phyloP scores from a whole-genome alignment of 1,140 invertebrate genomes.

The Lepidotrigona ventralis region DNA sequence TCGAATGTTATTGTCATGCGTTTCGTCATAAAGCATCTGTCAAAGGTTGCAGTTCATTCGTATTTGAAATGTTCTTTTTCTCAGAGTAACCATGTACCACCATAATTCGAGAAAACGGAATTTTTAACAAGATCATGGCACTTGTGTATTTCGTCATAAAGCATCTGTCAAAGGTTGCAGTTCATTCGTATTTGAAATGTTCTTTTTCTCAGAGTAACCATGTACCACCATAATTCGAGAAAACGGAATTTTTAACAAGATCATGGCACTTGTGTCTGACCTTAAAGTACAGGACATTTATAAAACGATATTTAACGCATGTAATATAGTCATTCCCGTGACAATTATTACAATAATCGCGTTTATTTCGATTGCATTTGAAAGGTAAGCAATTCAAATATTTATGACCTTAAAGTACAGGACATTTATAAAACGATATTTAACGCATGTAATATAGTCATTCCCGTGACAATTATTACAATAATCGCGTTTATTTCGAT shows the following conservation, averaged over 20 bases:
- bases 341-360: conserved; percentile 42
- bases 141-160: neutral
- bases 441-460: neutral
- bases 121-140: conserved; percentile 10
- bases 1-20: neutral
- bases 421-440: conserved; percentile 1
- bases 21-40: neutral
- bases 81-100: neutral
- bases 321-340: conserved; percentile 18
- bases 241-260: neutral
- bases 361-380: conserved; percentile 54
- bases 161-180: neutral
- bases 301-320: neutral
- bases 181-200: neutral
- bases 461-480: conserved; percentile 30
- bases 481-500: conserved; percentile 41
- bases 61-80: neutral
- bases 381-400: conserved; percentile 63
- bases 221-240: neutral
- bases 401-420: conserved; percentile 9
- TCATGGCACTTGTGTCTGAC: conserved; percentile 10
- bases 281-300: conserved; percentile 19
- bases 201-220: neutral
- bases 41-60: neutral
- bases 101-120: neutral